Evolutionary conservation across 1,140 invertebrate species (phyloP).

Genomic region (Tetranychus urticae): DNA sequence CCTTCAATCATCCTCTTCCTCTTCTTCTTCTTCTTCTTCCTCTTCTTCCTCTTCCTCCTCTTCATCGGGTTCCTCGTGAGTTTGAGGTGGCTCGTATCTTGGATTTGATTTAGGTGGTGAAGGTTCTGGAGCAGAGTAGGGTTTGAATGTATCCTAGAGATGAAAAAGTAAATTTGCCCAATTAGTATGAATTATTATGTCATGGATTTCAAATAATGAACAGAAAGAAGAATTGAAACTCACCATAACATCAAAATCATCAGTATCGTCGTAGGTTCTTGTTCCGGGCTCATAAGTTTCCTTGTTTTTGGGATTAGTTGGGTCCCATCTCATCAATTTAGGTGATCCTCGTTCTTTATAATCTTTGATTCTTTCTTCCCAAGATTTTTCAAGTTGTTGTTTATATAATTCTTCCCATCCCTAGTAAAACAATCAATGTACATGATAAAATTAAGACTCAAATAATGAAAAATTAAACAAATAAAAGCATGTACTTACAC

Average conservation of each 20-base stretch:
- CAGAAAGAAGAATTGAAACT: neutral
- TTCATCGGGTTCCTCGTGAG: neutral
- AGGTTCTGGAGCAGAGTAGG: neutral
- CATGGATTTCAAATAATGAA: too few species aligned
- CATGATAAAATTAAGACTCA: neutral
- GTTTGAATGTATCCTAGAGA: neutral
- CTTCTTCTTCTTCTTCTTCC: slow-evolving; percentile 1
- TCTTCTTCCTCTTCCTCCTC: slow-evolving; percentile 1
- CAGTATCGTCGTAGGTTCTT: slow-evolving; percentile 8
- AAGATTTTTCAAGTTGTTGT: slow-evolving; percentile 8
- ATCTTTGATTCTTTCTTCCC: slow-evolving; percentile 13
- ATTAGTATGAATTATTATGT: too few species aligned
- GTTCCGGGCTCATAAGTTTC: slow-evolving; percentile 11
- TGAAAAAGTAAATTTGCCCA: neutral
- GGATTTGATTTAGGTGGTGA: neutral
- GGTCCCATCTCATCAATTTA: slow-evolving; percentile 14
- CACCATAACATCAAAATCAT: slow-evolving; percentile 7
- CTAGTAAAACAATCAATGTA: neutral
- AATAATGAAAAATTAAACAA: neutral
- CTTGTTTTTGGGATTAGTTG: slow-evolving; percentile 13
- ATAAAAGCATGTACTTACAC: slow-evolving; percentile 16
- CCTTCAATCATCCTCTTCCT: neutral
- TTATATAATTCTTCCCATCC: slow-evolving; percentile 13
- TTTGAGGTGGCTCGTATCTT: neutral
- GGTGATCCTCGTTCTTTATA: slow-evolving; percentile 13